Conservation (phyloP, 2,888 invertebrate genomes). For the Macaria liturata region DNA sequence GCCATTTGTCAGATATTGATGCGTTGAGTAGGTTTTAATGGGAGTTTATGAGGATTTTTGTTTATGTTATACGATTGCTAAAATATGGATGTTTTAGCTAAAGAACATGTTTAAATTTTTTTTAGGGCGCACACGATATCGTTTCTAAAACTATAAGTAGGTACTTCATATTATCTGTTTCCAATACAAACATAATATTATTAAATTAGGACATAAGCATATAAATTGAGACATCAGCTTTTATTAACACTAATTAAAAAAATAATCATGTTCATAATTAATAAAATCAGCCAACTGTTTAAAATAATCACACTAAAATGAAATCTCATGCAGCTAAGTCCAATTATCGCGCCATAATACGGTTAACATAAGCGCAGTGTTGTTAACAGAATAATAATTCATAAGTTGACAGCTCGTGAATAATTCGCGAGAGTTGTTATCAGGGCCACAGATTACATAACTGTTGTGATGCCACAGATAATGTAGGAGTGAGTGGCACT, state of each 20-base stretch:
- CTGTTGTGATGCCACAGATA: conserved; percentile 32
- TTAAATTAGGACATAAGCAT: too few species aligned
- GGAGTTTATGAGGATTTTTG: conserved; percentile 7
- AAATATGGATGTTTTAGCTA: too few species aligned
- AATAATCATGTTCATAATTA: too few species aligned
- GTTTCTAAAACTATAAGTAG: too few species aligned
- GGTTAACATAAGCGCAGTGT: conserved; percentile 56
- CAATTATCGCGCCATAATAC: conserved; percentile 54
- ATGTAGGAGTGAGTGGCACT: conserved; percentile 38
- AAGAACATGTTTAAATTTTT: too few species aligned
- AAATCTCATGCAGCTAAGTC: conserved; percentile 42
- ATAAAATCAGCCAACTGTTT: neutral
- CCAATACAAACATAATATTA: too few species aligned
- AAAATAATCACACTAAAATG: conserved; percentile 25
- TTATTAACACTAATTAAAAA: too few species aligned
- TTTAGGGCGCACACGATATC: too few species aligned
- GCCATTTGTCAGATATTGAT: conserved; percentile 16
- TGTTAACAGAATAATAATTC: conserved; percentile 72
- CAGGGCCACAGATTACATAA: conserved; percentile 43
- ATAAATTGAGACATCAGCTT: too few species aligned
- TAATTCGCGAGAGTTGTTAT: conserved; percentile 73
- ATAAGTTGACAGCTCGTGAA: conserved; percentile 77
- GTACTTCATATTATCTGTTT: too few species aligned
- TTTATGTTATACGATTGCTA: too few species aligned
- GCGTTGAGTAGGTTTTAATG: conserved; percentile 19